A percentile compares a stretch with the other conserved stretches of the same genome.
Evolutionary conservation across 2,113 vertebrate species (phyloP).

Genomic region (Cyanistes caeruleus): DNA sequence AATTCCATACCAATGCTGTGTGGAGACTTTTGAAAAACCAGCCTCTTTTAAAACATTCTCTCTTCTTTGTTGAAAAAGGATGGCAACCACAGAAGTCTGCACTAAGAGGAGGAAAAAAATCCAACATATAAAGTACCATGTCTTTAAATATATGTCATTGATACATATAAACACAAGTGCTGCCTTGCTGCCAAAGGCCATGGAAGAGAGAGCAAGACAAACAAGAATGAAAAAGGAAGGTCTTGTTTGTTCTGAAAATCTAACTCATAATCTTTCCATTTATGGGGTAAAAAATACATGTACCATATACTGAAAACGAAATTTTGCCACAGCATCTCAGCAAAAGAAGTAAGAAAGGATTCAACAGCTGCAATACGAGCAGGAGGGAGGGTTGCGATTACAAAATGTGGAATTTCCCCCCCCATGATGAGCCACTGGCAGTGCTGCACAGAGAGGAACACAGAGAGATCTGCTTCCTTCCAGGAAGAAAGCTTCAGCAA

Average conservation of each 20-base stretch:
- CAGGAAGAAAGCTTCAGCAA: not conserved
- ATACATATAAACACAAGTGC: not conserved
- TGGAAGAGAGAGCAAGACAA: not conserved
- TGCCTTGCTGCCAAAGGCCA: slow-evolving; percentile 15
- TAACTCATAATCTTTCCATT: not conserved
- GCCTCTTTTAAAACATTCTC: not conserved
- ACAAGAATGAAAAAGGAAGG: slow-evolving; percentile 23
- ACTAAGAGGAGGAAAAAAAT: not conserved
- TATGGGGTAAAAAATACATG: not conserved
- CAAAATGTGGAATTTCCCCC: not conserved
- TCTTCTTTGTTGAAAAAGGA: not conserved
- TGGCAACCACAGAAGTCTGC: not conserved
- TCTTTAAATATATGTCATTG: not conserved
- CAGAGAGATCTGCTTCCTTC: not conserved
- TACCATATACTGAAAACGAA: not conserved
- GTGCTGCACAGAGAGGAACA: not conserved
- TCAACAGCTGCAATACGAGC: not conserved
- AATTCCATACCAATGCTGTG: not conserved
- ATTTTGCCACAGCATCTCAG: not conserved
- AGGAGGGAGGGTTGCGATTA: not conserved
- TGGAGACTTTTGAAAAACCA: not conserved
- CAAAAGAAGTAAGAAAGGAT: not conserved
- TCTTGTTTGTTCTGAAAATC: slow-evolving; percentile 12
- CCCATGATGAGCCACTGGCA: not conserved
- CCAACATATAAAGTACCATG: not conserved